These are phyloP conservation scores for Rhynchotus rufescens DNA, from an alignment of 2,797 vertebrate genomes.

Conservation along the genomic window DNA sequence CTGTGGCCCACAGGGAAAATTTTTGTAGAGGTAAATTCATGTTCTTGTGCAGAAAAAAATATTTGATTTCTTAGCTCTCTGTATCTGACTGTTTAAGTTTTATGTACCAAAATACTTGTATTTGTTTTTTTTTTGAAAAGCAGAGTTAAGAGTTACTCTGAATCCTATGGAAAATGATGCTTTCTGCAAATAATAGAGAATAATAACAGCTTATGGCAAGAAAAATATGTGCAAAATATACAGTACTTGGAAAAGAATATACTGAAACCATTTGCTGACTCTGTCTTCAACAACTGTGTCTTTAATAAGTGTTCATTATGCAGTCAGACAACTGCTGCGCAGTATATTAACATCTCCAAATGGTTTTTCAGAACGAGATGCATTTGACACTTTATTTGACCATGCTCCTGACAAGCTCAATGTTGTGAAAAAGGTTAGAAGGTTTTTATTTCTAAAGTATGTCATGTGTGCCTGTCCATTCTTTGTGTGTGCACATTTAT, in stretches of 20 bases:
- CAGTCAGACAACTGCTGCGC: not conserved
- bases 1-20: not conserved
- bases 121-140: not conserved
- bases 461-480: not conserved
- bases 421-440: conserved; percentile 95
- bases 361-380: conserved; percentile 91
- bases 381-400: conserved; percentile 96
- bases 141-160: not conserved
- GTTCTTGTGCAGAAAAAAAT: not conserved
- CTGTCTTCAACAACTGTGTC: not conserved
- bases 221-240: not conserved
- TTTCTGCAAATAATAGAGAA: not conserved
- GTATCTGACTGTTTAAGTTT: not conserved
- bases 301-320: conserved; percentile 7
- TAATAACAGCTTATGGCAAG: not conserved
- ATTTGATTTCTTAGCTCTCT: not conserved
- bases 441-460: not conserved
- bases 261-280: not conserved
- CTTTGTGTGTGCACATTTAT: not conserved
- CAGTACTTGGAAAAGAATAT: not conserved
- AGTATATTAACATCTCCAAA: not conserved
- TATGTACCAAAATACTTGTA: not conserved
- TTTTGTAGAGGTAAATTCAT: not conserved
- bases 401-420: conserved; percentile 97
- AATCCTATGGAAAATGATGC: not conserved